These are phyloP conservation scores for Apamea monoglypha DNA, from an alignment of 2,888 invertebrate genomes.

Conservation along the genomic window DNA sequence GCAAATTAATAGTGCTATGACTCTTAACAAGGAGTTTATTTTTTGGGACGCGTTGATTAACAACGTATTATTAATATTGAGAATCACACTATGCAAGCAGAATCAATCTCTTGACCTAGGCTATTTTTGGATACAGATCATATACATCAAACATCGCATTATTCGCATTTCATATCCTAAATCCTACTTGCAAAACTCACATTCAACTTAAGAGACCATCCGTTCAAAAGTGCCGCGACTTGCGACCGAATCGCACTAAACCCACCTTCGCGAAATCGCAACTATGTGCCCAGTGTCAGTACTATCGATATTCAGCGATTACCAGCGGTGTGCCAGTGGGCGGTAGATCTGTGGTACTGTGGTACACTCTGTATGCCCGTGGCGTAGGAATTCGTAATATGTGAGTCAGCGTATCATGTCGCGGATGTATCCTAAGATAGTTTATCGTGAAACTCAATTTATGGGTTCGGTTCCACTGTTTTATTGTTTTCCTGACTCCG, in stretches of 20 bases:
- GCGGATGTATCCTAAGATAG: slow-evolving; percentile 55
- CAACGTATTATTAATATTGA: neutral
- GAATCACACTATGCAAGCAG: neutral
- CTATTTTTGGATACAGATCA: neutral
- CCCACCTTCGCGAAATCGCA: slow-evolving; percentile 21
- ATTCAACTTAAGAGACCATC: too few species aligned
- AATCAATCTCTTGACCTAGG: too few species aligned
- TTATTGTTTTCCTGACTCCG: slow-evolving; percentile 58
- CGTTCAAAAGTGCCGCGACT: neutral
- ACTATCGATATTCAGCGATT: slow-evolving; percentile 63
- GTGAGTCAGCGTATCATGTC: slow-evolving; percentile 66
- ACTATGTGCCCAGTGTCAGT: slow-evolving; percentile 9
- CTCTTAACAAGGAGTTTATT: neutral
- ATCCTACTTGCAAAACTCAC: too few species aligned
- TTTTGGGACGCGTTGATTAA: neutral
- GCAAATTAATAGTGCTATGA: too few species aligned
- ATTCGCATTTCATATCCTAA: neutral
- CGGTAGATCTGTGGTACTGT: slow-evolving; percentile 45
- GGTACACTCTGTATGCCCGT: slow-evolving; percentile 52
- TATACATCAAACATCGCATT: neutral
- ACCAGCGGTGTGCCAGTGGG: slow-evolving; percentile 49
- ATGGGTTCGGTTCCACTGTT: slow-evolving; percentile 46
- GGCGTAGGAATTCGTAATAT: slow-evolving; percentile 61
- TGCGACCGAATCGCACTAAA: slow-evolving; percentile 1
- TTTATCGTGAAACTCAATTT: slow-evolving; percentile 63